Percentiles rank a stretch among this genome's conserved stretches.
Conservation (phyloP, 2,797 vertebrate species). For the Sebastes vulpes region DNA sequence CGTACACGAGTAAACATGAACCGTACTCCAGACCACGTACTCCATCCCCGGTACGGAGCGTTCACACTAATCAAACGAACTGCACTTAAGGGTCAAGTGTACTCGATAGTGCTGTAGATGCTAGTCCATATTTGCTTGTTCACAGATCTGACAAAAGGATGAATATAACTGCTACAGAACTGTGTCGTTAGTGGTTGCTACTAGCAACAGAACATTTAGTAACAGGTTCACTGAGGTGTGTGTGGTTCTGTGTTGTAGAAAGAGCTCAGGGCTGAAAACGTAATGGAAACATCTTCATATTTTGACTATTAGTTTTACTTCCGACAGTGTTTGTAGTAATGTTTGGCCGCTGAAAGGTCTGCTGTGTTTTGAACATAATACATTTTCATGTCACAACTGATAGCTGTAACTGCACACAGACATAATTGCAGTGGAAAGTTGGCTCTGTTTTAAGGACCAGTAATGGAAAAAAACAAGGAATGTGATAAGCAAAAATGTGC, state of each 20-base stretch:
- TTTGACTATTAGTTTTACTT: conserved; percentile 1
- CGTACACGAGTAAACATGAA: too few relatives aligned
- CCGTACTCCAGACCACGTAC: too few relatives aligned
- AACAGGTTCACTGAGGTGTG: background rate
- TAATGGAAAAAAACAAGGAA: conserved; percentile 49
- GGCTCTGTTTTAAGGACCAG: conserved; percentile 24
- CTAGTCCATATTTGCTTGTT: background rate
- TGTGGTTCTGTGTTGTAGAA: background rate
- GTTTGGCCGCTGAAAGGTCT: background rate
- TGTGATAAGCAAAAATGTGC: conserved; percentile 44
- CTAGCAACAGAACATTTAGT: background rate
- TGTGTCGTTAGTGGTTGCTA: background rate
- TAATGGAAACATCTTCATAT: background rate
- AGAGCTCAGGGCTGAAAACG: background rate
- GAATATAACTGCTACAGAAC: background rate
- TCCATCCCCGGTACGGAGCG: too few relatives aligned
- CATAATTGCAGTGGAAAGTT: conserved; percentile 48
- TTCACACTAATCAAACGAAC: too few relatives aligned
- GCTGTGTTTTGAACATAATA: conserved; percentile 17
- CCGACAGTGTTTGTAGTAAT: background rate
- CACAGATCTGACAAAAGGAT: background rate
- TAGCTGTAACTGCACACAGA: conserved; percentile 1
- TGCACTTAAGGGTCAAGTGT: too few relatives aligned
- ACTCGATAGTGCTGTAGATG: background rate
- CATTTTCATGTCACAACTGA: conserved; percentile 16